Conservation (phyloP, 2,113 vertebrate species). For the Phasianus colchicus region DNA sequence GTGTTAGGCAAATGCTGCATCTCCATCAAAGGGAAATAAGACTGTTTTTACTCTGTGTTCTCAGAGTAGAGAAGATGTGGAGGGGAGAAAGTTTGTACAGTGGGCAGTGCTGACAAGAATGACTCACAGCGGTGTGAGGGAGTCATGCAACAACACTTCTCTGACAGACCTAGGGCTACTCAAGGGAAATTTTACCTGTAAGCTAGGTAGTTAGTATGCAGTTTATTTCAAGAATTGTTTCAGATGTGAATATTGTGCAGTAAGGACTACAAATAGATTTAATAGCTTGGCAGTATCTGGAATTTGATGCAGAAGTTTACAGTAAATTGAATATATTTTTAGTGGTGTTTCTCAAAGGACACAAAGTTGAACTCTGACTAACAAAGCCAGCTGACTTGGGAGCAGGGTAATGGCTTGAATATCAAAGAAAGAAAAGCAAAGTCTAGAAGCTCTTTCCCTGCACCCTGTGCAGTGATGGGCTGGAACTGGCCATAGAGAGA, state of each 20-base stretch:
- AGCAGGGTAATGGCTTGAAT: neutral
- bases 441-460: neutral
- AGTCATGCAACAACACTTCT: neutral
- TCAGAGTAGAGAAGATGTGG: neutral
- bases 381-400: neutral
- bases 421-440: neutral
- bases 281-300: neutral
- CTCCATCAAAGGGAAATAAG: neutral
- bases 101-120: neutral
- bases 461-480: neutral
- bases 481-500: neutral
- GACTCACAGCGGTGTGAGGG: neutral
- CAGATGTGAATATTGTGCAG: neutral
- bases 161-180: neutral
- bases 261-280: neutral
- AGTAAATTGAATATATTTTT: slow-evolving; percentile 9
- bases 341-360: neutral
- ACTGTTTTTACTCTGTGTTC: neutral
- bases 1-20: neutral
- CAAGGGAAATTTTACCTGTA: neutral
- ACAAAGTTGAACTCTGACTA: neutral
- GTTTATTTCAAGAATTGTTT: slow-evolving; percentile 11
- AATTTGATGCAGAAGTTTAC: neutral
- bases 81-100: neutral
- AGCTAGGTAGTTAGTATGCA: neutral